Base-by-base conservation (phyloP, 2,888 invertebrate genomes). In the Ligdia adustata region DNA sequence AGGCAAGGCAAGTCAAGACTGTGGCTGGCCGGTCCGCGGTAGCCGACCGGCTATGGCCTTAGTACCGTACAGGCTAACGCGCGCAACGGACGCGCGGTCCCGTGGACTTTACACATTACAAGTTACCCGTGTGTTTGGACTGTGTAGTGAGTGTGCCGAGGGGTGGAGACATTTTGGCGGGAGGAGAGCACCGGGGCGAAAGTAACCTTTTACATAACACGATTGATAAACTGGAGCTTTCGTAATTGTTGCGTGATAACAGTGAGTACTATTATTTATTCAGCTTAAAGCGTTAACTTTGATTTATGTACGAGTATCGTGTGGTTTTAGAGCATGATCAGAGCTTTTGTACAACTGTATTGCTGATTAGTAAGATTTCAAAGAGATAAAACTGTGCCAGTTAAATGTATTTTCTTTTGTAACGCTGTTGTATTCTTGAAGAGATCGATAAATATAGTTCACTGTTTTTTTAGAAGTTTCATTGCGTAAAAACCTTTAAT, bases 201-300 rank as follows among this genome's bases (percentile, higher is more conserved):
- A 77, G 79, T 79, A 66, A 68, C 60, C 55, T 72, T 80, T 79
- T 80, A 79, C 72, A 73, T 80, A 80, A 82, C 70, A 64, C 70
- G 64, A 60, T 78, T 79, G 82, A 83, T 84, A 84, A 58, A 77
- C 75, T 70, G 72, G 70, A 73, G 70, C 77, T 82, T 81, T 82
- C 72, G 78, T 79, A 78, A 82, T 82, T 72, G 77, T 82, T 77
- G 77, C 79, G 79, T 82, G 86, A 86, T 86, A 87, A 83, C 79
- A 83, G 89, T 89, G 72, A 89, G 89, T 89, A 73, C 66, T 40
- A 44, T 43, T 44, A 43, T 47, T 37, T 32, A 38, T 26, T 35
- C 39, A 39, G 31, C 32, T 43, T 32, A 45, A 32, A 41, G 52
- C 47, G 47, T 44, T 47, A 32, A 38, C 32, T 48, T 16, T 20